Evolutionary conservation across 2,888 invertebrate species (phyloP).

Genomic region (Thecocarcelia acutangulata): DNA sequence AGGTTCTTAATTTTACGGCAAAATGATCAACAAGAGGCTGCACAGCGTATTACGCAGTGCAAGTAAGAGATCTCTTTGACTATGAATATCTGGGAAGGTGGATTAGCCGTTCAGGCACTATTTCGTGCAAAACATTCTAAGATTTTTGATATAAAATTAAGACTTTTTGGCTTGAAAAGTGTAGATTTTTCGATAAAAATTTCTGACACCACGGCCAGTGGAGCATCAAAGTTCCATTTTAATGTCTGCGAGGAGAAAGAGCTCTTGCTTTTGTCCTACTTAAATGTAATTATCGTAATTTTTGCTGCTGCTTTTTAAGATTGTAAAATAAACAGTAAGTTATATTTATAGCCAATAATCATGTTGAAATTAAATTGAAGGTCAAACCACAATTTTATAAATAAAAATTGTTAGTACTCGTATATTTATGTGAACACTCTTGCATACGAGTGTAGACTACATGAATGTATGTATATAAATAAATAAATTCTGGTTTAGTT

Average conservation of each 20-base stretch:
- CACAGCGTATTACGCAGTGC: too few relatives aligned
- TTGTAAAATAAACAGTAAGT: conserved; percentile 29
- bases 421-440: too few relatives aligned
- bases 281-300: conserved; percentile 4
- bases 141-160: too few relatives aligned
- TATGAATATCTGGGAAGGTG: too few relatives aligned
- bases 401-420: background rate
- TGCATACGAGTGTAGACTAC: background rate
- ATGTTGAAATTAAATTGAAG: conserved; percentile 52
- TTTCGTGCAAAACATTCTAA: too few relatives aligned
- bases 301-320: background rate
- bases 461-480: background rate
- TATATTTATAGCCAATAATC: conserved; percentile 18
- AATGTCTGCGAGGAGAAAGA: conserved; percentile 8
- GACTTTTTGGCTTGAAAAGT: too few relatives aligned
- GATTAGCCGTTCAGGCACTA: too few relatives aligned
- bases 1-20: too few relatives aligned
- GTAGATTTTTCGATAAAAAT: too few relatives aligned
- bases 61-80: too few relatives aligned
- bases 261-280: conserved; percentile 1
- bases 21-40: too few relatives aligned
- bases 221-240: background rate
- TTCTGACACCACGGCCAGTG: too few relatives aligned
- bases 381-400: conserved; percentile 50
- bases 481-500: conserved; percentile 2